Evolutionary conservation across 2,888 invertebrate genomes (phyloP), one percentile per base, ranked within the genome.

Genomic region (Muscina levida): DNA sequence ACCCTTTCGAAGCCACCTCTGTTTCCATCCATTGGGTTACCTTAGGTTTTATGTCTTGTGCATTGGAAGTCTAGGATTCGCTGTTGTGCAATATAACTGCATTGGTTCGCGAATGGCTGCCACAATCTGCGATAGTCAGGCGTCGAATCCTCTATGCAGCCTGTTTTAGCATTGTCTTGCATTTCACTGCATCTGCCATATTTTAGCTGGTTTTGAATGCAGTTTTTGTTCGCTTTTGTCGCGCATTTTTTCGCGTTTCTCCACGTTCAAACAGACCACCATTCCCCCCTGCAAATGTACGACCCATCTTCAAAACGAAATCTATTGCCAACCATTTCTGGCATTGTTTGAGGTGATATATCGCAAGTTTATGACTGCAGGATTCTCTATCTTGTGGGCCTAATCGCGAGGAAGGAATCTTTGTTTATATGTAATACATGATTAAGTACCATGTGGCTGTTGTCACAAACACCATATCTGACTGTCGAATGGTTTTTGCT

Each of bases 21-120:
- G 15, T 37, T 10, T 17, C n/a, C 15, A 22, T 13, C 62, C 62
- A 62, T 17, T 22, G 42, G 22, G 42, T 77, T 68, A 75, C 77
- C 77, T 75, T 77, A 72, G 77, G 67, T 77, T 75, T 81, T 68
- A 75, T 77, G 77, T 77, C 77, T 77, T 81, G n/a, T n/a, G 59
- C 39, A 68, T 62, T 44, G 53, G 44, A 67, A 65, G 39, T 42
- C 46, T 65, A 68, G 75, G 72, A 70, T 77, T 77, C 57, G 67
- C 39, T 77, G 66, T 3, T 39, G 37, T 71, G 53, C 71, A 42
- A 70, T 73, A 77, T 66, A 66, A 26, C 77, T 72, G 59, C 59
- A 57, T 26, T 37, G 11, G 24, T 17, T 37, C 56, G 31, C 15
- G 10, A 39, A 17, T 65, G 31, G 13, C 4, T n/a, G n/a, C n/a